phyloP scores from a whole-genome alignment of 1,140 invertebrate genomes.

The Lucilia sericata region DNA sequence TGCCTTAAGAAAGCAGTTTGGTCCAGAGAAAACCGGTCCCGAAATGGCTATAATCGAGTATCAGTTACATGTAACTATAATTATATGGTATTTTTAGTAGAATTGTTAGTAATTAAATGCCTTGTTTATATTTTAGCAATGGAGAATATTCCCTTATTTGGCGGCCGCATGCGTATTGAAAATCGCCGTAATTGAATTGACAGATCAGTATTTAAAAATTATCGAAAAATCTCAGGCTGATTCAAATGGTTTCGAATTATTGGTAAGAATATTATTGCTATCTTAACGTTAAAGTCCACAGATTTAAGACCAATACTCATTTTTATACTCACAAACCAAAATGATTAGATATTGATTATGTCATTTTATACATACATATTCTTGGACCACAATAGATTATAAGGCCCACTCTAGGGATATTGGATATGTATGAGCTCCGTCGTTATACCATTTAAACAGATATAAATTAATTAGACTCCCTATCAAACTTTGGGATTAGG shows the following conservation, averaged over 20 bases:
- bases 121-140: constrained; percentile 77
- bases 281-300: no score
- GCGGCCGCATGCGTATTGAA: constrained; percentile 84
- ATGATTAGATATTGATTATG: no score
- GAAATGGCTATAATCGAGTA: constrained; percentile 93
- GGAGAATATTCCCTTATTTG: constrained; percentile 89
- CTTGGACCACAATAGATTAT: no score
- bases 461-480: no score
- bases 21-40: constrained; percentile 73
- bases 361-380: no score
- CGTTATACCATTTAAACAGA: no score
- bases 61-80: constrained; percentile 80
- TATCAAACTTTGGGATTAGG: no score
- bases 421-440: no score
- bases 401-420: no score
- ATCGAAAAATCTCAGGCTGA: constrained; percentile 72
- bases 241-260: constrained; percentile 70
- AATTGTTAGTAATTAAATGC: constrained; percentile 46
- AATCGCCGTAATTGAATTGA: constrained; percentile 75
- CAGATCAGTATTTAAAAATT: constrained; percentile 70
- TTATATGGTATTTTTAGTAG: constrained; percentile 23
- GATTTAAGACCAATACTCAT: no score
- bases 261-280: constrained; percentile 69
- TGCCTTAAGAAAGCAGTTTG: constrained; percentile 90
- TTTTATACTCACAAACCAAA: no score